phyloP scores from a whole-genome alignment of 1,140 invertebrate genomes.

The Wasmannia auropunctata region DNA sequence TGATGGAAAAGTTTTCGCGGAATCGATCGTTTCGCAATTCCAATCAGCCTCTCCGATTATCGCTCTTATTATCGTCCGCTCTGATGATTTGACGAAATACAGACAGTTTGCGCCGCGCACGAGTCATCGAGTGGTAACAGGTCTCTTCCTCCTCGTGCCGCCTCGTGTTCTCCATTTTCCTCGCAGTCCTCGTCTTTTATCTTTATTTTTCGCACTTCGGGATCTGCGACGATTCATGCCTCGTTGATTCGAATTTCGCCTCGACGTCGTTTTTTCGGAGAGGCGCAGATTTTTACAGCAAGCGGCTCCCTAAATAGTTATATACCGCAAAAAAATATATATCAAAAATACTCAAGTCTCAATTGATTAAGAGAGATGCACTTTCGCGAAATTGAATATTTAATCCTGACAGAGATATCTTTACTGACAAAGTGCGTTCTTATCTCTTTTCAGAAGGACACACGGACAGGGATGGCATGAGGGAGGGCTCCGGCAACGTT shows the following conservation, averaged over 20 bases:
- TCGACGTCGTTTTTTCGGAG: neutral
- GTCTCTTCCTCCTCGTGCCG: neutral
- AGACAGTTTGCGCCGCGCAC: neutral
- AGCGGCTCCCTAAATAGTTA: neutral
- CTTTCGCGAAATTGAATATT: neutral
- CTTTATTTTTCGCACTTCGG: neutral
- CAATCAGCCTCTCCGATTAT: slow-evolving; percentile 60
- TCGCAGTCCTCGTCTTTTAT: too few relatives aligned
- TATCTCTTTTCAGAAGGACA: slow-evolving; percentile 79
- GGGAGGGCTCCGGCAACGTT: slow-evolving; percentile 84
- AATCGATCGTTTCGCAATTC: slow-evolving; percentile 42
- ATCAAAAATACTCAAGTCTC: neutral
- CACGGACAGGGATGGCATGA: slow-evolving; percentile 85
- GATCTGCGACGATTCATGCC: neutral
- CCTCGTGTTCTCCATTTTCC: neutral
- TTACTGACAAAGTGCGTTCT: slow-evolving; percentile 20
- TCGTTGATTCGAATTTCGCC: neutral
- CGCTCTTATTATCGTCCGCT: slow-evolving; percentile 39
- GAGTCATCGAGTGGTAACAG: neutral
- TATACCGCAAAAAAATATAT: neutral
- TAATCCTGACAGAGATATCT: neutral
- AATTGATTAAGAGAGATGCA: neutral
- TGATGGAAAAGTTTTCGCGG: neutral
- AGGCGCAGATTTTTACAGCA: neutral
- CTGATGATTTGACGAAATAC: slow-evolving; percentile 19